Evolutionary conservation across 2,888 invertebrate genomes (phyloP), one percentile per base, ranked within the genome.

Genomic region (Onthophagus sagittarius): DNA sequence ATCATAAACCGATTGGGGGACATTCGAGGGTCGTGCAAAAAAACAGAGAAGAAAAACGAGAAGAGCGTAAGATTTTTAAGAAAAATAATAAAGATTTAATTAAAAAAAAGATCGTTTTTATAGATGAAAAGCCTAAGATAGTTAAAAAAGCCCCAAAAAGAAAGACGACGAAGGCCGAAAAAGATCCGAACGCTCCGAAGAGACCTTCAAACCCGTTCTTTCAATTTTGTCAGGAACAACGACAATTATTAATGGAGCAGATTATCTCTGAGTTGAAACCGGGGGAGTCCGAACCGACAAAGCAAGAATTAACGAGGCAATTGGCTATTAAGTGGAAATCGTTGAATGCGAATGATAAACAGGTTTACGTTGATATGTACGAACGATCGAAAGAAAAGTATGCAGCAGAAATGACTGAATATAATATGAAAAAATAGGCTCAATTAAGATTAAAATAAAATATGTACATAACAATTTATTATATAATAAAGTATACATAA

Each of bases 171-270:
- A 90, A 89, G 84, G 79, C 85, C 4, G 89, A 89, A 78, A 86
- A 86, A 79, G 93, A 93, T 85, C 93, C 93, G 0, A 92, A 92
- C 85, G 93, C 93, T 69, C 93, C 93, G 0, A 93, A 93, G 82
- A 88, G 93, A 77, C 93, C 93, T 0, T 92, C 93, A 72, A 93
- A 93, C 88, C 93, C 93, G 69, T 93, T 93, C 84, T 93, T 93
- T 81, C 92, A 93, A 85, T 93, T 92, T 84, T 93, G 93, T 78
- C 93, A 93, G 86, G 93, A 93, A 80, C 93, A 93, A 81, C 86
- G 93, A 74, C 92, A 92, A n/a, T 83, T 92, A 14, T 88, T 93
- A 31, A 90, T 92, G 85, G 91, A 91, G 74, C 89, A 91, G 80
- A 85, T 91, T 23, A 87, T 87, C 76, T 85, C 89, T 0, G 89